A percentile compares a stretch with the other conserved stretches of the same genome.
Conservation (phyloP, 2,888 invertebrate genomes). For the Crematogaster levior region DNA sequence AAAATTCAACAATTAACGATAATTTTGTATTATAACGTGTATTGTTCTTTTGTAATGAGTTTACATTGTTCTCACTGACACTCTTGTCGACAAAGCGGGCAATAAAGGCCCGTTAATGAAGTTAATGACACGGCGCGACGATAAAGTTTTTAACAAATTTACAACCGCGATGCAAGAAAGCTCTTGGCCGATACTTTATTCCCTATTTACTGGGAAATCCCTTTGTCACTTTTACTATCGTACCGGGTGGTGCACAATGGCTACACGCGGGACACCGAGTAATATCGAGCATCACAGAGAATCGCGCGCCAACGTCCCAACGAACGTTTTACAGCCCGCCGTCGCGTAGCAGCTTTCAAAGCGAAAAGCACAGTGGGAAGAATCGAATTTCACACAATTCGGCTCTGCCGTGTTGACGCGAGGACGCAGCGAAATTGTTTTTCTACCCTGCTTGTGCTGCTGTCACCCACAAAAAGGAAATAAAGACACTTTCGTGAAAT, state of each 20-base stretch:
- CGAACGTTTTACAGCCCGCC: constrained; percentile 62
- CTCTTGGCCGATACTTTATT: constrained; percentile 56
- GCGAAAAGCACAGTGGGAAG: constrained; percentile 40
- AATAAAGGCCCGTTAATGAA: constrained; percentile 37
- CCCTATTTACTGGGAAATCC: constrained; percentile 60
- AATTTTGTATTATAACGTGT: constrained; percentile 34
- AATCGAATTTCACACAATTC: constrained; percentile 65
- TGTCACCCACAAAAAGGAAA: constrained; percentile 44
- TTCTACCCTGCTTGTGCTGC: constrained; percentile 51
- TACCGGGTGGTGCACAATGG: constrained; percentile 28
- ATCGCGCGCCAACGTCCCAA: constrained; percentile 56
- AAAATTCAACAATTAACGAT: constrained; percentile 46
- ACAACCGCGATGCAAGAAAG: constrained; percentile 39
- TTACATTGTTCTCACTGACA: constrained; percentile 41
- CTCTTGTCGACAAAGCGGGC: constrained; percentile 18
- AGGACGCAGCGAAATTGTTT: constrained; percentile 63
- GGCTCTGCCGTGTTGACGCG: constrained; percentile 51
- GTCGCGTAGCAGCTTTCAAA: constrained; percentile 62
- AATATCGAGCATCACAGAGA: constrained; percentile 67
- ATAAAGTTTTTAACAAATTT: constrained; percentile 54
- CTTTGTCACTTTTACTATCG: constrained; percentile 62
- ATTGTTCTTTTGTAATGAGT: constrained; percentile 45
- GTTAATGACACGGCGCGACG: constrained; percentile 39
- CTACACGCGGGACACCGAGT: constrained; percentile 53
- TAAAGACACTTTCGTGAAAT: constrained; percentile 36